Percentiles rank a stretch among this genome's conserved stretches.
Evolutionary conservation across 1,140 invertebrate genomes (phyloP).

Genomic region (Anoplolepis gracilipes): DNA sequence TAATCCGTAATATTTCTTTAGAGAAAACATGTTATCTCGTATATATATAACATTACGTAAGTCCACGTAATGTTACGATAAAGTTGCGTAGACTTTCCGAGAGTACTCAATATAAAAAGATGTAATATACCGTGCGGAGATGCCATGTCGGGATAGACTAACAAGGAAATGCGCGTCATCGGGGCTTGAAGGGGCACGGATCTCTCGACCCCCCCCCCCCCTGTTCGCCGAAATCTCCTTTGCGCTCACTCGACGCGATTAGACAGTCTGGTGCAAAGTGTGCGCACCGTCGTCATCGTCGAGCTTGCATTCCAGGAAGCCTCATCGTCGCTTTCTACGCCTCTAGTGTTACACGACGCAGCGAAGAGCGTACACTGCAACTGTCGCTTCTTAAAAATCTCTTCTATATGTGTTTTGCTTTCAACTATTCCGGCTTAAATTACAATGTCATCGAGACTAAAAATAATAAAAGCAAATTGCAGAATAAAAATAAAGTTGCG

Average conservation of each 20-base stretch:
- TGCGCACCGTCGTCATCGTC: constrained; percentile 16
- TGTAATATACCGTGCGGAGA: background rate
- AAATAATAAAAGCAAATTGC: too few species aligned
- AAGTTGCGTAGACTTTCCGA: background rate
- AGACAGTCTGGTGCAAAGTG: constrained; percentile 55
- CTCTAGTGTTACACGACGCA: constrained; percentile 1
- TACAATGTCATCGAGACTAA: too few species aligned
- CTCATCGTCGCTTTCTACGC: background rate
- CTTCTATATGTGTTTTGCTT: too few species aligned
- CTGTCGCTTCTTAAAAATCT: too few species aligned
- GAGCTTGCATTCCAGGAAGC: constrained; percentile 42
- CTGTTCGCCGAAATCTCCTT: constrained; percentile 43
- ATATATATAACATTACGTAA: background rate
- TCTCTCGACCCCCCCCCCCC: background rate
- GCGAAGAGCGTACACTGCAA: background rate
- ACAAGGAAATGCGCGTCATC: constrained; percentile 6
- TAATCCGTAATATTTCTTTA: background rate
- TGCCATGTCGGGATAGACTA: background rate
- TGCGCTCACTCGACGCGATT: constrained; percentile 48
- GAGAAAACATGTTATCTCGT: too few species aligned
- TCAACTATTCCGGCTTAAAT: too few species aligned
- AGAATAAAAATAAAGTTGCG: background rate
- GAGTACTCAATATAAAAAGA: constrained; percentile 17
- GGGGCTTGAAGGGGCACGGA: background rate
- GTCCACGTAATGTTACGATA: background rate